A percentile compares a stretch with the other conserved stretches of the same genome.
Conservation (phyloP, 1,140 invertebrate species). For the Coptotermes formosanus region DNA sequence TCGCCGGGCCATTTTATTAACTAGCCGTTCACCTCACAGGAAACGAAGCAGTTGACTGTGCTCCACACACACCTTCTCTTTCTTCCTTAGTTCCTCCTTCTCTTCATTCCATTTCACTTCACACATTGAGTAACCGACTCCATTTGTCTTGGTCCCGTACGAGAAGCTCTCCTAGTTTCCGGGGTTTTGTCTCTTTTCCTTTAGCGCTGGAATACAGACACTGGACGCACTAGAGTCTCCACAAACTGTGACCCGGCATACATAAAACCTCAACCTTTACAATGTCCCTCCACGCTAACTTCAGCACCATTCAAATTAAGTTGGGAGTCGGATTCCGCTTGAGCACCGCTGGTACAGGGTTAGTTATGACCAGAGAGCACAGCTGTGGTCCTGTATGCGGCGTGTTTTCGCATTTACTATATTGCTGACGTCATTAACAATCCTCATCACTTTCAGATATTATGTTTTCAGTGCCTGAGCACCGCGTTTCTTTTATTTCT, state of each 20-base stretch:
- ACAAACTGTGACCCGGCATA: neutral
- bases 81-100: neutral
- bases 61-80: neutral
- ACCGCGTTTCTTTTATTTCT: no score
- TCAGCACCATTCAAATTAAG: slow-evolving; percentile 1
- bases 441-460: neutral
- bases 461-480: neutral
- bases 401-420: neutral
- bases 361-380: neutral
- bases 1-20: neutral
- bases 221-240: neutral
- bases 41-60: neutral
- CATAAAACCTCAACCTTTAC: neutral
- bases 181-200: neutral
- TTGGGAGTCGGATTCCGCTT: neutral
- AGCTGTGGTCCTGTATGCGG: neutral
- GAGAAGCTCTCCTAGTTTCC: neutral
- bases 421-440: neutral
- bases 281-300: neutral
- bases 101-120: neutral
- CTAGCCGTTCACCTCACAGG: neutral
- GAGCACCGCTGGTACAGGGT: neutral
- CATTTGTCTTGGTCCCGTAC: neutral
- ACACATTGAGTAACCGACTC: slow-evolving; percentile 14
- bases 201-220: neutral